Percentiles rank a stretch among this genome's conserved stretches.
Evolutionary conservation across 1,140 invertebrate genomes (phyloP).

Genomic region (Heliconius hewitsoni): DNA sequence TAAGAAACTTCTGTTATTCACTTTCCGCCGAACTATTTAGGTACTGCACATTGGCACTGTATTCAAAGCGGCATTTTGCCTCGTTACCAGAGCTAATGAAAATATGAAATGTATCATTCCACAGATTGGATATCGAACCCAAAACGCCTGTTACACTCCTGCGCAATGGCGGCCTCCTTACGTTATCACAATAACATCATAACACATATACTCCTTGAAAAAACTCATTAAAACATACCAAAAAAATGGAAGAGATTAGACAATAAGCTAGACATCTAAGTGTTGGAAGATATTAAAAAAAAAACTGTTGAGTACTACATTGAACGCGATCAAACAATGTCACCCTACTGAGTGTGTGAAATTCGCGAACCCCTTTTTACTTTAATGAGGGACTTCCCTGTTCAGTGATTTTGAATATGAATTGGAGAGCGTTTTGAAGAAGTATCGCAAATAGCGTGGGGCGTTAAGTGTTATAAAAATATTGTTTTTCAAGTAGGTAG

Average conservation of each 20-base stretch:
- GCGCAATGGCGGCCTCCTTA: too few relatives aligned
- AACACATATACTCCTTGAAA: constrained; percentile 20
- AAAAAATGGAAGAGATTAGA: constrained; percentile 25
- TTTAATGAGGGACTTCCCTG: constrained; percentile 39
- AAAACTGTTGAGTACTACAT: constrained; percentile 29
- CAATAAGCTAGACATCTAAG: constrained; percentile 29
- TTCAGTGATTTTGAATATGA: constrained; percentile 41
- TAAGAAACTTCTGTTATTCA: too few relatives aligned
- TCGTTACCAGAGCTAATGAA: too few relatives aligned
- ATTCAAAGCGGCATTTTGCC: too few relatives aligned
- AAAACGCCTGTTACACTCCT: too few relatives aligned
- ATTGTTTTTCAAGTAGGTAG: constrained; percentile 1
- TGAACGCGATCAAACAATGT: constrained; percentile 37
- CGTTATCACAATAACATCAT: too few relatives aligned
- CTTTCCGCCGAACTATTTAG: too few relatives aligned
- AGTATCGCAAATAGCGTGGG: constrained; percentile 32
- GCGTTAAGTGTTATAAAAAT: constrained; percentile 23
- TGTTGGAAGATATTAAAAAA: constrained; percentile 34
- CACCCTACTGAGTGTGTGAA: constrained; percentile 36
- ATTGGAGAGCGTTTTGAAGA: constrained; percentile 23
- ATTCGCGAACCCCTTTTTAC: constrained; percentile 39
- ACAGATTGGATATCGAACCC: too few relatives aligned
- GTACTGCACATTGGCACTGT: too few relatives aligned
- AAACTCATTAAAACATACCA: constrained; percentile 30
- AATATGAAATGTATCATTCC: too few relatives aligned